phyloP scores from a whole-genome alignment of 2,797 vertebrate species.

The Sebastes kiyomatsui region DNA sequence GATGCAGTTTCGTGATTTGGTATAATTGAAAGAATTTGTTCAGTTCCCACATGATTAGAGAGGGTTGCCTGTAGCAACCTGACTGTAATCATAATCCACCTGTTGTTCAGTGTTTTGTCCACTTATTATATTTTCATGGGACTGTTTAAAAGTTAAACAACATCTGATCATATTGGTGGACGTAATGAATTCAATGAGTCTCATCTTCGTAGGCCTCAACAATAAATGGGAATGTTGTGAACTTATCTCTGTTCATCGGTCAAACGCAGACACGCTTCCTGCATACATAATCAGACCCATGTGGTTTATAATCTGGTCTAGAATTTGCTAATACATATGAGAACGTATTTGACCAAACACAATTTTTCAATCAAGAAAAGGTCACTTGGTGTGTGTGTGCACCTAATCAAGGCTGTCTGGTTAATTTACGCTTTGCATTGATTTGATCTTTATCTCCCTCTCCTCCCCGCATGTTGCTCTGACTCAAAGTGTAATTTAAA shows the following conservation, averaged over 20 bases:
- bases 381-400: not conserved
- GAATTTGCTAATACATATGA: constrained; percentile 25
- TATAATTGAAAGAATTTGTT: too few species aligned
- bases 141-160: too few species aligned
- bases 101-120: not conserved
- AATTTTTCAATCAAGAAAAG: constrained; percentile 30
- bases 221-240: not conserved
- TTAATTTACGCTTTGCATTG: constrained; percentile 33
- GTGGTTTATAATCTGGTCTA: not conserved
- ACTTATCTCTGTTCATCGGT: not conserved
- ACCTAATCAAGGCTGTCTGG: constrained; percentile 30
- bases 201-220: not conserved
- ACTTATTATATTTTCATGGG: too few species aligned
- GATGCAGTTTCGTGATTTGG: not conserved
- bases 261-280: not conserved
- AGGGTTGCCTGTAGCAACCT: not conserved
- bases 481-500: constrained; percentile 18
- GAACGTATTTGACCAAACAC: constrained; percentile 7
- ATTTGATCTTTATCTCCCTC: constrained; percentile 42
- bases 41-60: too few species aligned
- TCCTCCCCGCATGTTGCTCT: not conserved
- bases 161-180: not conserved
- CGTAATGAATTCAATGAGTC: not conserved
- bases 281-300: constrained; percentile 24
- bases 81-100: not conserved